Evolutionary conservation across 2,797 vertebrate species (phyloP).

Genomic region (Notamacropus eugenii): DNA sequence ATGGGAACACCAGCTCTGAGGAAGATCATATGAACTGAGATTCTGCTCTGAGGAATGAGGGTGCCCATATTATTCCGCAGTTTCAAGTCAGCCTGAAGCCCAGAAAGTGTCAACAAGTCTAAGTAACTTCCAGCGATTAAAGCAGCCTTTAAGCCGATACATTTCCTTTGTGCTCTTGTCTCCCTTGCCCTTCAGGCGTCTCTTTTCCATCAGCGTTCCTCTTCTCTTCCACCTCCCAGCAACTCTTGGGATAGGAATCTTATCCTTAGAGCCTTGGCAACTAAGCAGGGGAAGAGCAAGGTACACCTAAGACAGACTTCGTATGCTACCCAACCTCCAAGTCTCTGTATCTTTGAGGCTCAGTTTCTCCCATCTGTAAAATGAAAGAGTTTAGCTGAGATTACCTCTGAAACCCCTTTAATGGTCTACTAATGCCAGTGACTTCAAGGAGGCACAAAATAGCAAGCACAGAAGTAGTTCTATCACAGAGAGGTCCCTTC

Average conservation of each 20-base stretch:
- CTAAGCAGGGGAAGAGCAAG: neutral
- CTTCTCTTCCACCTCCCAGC: neutral
- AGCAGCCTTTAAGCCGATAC: neutral
- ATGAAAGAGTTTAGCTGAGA: neutral
- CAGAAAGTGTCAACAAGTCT: neutral
- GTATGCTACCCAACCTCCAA: neutral
- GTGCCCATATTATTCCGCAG: neutral
- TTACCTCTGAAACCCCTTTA: neutral
- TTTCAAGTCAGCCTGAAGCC: neutral
- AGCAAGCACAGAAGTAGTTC: neutral
- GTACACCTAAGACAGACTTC: neutral
- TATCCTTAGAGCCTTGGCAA: neutral
- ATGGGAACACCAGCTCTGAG: neutral
- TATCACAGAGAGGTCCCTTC: neutral
- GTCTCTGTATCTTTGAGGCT: neutral
- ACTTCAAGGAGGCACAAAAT: neutral
- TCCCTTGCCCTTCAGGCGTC: neutral
- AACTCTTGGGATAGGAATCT: neutral
- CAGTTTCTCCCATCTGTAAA: neutral
- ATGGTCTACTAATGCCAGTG: neutral
- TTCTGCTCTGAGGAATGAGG: neutral
- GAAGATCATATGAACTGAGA: neutral
- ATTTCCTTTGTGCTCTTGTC: neutral
- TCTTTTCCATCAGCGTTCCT: neutral
- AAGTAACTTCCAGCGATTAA: neutral